A percentile compares a stretch with the other conserved stretches of the same genome.
These are phyloP conservation scores for Hepsetus odoe DNA, from an alignment of 2,113 vertebrate species.

Conservation along the genomic window DNA sequence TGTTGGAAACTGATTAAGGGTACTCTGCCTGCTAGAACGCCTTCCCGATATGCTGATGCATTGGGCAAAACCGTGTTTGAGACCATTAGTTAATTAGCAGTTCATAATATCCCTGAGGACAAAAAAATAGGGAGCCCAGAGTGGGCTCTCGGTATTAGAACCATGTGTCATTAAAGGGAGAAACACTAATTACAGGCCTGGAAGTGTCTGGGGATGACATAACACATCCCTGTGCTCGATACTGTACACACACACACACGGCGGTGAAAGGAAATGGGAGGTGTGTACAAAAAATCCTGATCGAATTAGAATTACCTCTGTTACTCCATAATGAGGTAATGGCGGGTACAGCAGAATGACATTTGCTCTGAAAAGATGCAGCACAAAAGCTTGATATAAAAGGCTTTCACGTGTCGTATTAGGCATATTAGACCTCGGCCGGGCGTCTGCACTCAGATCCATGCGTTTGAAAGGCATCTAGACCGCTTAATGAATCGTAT, in stretches of 20 bases:
- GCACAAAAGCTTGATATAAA: background rate
- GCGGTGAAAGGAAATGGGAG: background rate
- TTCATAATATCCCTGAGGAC: conserved; percentile 56
- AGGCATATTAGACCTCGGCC: background rate
- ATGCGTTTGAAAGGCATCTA: background rate
- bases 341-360: background rate
- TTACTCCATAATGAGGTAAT: background rate
- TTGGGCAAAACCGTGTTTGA: conserved; percentile 51
- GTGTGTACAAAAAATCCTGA: background rate
- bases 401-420: background rate
- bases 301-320: background rate
- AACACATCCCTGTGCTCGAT: conserved; percentile 31
- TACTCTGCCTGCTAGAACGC: conserved; percentile 17
- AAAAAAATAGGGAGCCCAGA: conserved; percentile 41
- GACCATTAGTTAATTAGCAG: conserved; percentile 63
- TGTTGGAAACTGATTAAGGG: conserved; percentile 51
- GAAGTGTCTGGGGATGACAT: conserved; percentile 40
- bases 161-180: conserved; percentile 49
- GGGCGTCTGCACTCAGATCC: background rate
- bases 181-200: conserved; percentile 55
- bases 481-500: background rate
- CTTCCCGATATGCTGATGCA: conserved; percentile 45
- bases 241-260: conserved; percentile 20
- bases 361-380: background rate
- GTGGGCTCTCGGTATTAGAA: conserved; percentile 50